Percentiles rank a stretch among this genome's conserved stretches.
These are phyloP conservation scores for Drosophila gunungcola DNA, from an alignment of 1,140 invertebrate genomes.

Conservation along the genomic window DNA sequence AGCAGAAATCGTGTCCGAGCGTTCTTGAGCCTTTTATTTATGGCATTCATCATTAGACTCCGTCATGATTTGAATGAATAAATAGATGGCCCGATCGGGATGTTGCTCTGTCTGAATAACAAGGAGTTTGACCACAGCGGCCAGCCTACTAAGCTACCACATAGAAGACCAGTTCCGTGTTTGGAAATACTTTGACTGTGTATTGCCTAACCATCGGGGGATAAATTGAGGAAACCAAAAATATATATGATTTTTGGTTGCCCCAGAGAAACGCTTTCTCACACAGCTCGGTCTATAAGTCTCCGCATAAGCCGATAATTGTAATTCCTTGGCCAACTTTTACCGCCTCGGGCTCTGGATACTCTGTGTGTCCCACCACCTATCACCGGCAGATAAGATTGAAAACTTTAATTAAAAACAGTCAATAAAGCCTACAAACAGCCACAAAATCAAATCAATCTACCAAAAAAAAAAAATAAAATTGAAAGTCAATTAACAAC, in stretches of 20 bases:
- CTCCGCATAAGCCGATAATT: conserved; percentile 54
- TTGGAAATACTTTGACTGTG: conserved; percentile 17
- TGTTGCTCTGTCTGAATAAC: conserved; percentile 39
- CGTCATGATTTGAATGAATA: conserved; percentile 68
- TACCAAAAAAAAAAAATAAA: conserved; percentile 5
- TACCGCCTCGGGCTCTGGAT: conserved; percentile 44
- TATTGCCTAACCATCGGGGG: conserved; percentile 26
- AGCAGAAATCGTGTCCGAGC: conserved; percentile 26
- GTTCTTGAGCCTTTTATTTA: conserved; percentile 57
- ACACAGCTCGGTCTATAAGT: conserved; percentile 7
- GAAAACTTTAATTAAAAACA: conserved; percentile 55
- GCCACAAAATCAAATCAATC: conserved; percentile 21
- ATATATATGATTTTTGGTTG: conserved; percentile 3
- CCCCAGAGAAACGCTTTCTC: conserved; percentile 30
- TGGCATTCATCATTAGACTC: conserved; percentile 66
- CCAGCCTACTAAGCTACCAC: conserved; percentile 4
- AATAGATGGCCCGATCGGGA: conserved; percentile 41
- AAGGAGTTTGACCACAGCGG: conserved; percentile 26
- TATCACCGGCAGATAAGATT: conserved; percentile 28
- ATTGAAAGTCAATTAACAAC: conserved; percentile 51
- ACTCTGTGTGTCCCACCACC: conserved; percentile 12
- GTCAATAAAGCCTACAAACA: conserved; percentile 19
- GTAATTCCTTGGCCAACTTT: conserved; percentile 55
- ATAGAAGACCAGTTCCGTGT: conserved; percentile 31
- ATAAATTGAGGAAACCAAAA: conserved; percentile 3